Conservation (phyloP, 2,888 invertebrate species). For the Cecidostiba fungosa region DNA sequence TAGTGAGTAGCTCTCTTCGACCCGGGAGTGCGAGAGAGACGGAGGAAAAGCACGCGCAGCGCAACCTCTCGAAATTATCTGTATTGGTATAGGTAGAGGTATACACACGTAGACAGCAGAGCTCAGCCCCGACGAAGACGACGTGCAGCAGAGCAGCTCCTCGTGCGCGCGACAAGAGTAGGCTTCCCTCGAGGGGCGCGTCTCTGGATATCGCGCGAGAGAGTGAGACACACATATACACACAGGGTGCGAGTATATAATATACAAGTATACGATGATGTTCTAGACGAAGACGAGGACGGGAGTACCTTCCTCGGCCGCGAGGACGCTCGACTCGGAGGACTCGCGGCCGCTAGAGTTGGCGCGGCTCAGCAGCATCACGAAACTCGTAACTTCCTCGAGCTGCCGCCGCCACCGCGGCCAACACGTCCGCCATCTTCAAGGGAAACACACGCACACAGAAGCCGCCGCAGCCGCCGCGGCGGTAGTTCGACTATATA, state of each 20-base stretch:
- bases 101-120: too few relatives aligned
- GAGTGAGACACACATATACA: background rate
- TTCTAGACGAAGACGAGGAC: background rate
- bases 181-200: conserved; percentile 15
- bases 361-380: conserved; percentile 17
- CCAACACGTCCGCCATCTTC: conserved; percentile 64
- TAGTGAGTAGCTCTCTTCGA: background rate
- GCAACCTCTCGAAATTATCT: too few relatives aligned
- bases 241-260: background rate
- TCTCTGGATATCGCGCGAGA: background rate
- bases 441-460: conserved; percentile 30
- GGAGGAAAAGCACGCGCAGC: background rate
- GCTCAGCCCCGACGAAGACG: background rate
- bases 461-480: too few relatives aligned
- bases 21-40: background rate
- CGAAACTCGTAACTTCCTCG: conserved; percentile 48
- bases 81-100: too few relatives aligned
- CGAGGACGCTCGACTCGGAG: background rate
- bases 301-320: conserved; percentile 16
- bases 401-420: conserved; percentile 57
- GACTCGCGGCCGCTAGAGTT: conserved; percentile 12
- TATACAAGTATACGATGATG: too few relatives aligned
- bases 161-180: background rate
- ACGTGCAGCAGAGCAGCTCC: background rate
- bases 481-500: background rate